Evolutionary conservation across 2,113 vertebrate genomes (phyloP).

Genomic region (Thamnaconus septentrionalis): DNA sequence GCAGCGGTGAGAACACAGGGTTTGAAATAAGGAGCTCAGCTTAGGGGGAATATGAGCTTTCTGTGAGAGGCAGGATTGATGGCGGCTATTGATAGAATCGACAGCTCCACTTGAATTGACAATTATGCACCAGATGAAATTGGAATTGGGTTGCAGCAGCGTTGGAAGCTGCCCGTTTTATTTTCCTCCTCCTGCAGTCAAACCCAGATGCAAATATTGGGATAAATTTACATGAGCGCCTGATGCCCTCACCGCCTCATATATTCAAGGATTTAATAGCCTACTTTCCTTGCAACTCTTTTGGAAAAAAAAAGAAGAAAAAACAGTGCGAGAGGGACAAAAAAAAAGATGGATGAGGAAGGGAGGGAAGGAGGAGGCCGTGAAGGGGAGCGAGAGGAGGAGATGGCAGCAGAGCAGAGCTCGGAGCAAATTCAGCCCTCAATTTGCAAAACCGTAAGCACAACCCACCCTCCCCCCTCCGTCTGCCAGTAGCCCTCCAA

Average conservation of each 20-base stretch:
- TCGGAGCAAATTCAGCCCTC: slow-evolving; percentile 49
- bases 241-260: slow-evolving; percentile 50
- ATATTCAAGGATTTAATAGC: slow-evolving; percentile 60
- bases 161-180: slow-evolving; percentile 22
- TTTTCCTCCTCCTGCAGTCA: slow-evolving; percentile 21
- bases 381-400: slow-evolving; percentile 8
- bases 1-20: slow-evolving; percentile 29
- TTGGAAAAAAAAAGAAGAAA: slow-evolving; percentile 2
- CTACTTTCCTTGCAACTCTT: slow-evolving; percentile 48
- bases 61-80: slow-evolving; percentile 49
- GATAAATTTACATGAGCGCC: slow-evolving; percentile 58
- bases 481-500: slow-evolving; percentile 24
- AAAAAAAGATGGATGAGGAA: not conserved
- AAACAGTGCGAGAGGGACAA: not conserved
- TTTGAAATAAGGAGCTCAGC: slow-evolving; percentile 42
- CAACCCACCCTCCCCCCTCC: slow-evolving; percentile 37
- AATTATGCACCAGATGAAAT: slow-evolving; percentile 63
- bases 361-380: not conserved
- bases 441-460: slow-evolving; percentile 57
- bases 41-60: slow-evolving; percentile 27
- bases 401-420: slow-evolving; percentile 43
- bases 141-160: slow-evolving; percentile 61
- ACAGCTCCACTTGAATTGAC: slow-evolving; percentile 57
- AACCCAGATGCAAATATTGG: slow-evolving; percentile 63
- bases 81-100: slow-evolving; percentile 55